Evolutionary conservation across 2,888 invertebrate species (phyloP).

Genomic region (Nyleta sp.): DNA sequence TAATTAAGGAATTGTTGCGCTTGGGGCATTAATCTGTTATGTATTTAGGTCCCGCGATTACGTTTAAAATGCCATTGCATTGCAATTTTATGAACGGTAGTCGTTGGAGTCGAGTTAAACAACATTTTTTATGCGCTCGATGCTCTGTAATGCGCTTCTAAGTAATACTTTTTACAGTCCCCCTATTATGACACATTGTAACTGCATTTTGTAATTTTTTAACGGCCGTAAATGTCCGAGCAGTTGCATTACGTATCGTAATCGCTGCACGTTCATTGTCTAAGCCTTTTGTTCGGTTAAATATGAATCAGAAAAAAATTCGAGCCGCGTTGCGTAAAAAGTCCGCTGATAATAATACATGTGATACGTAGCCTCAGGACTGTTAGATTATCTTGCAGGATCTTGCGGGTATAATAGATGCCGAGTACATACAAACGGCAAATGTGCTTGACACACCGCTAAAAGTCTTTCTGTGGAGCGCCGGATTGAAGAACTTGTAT

Average conservation of each 20-base stretch:
- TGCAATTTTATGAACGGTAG: constrained; percentile 25
- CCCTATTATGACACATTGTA: constrained; percentile 40
- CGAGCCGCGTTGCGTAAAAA: constrained; percentile 21
- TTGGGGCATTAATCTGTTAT: constrained; percentile 5
- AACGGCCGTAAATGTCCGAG: constrained; percentile 8
- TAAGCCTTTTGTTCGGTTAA: constrained; percentile 44
- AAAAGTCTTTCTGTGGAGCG: constrained; percentile 1
- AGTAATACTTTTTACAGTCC: constrained; percentile 31
- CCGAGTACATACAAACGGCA: not conserved
- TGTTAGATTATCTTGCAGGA: constrained; percentile 37
- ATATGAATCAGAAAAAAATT: constrained; percentile 26
- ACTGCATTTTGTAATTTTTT: constrained; percentile 37
- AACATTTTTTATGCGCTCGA: constrained; percentile 11
- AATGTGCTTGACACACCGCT: not conserved
- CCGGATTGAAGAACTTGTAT: not conserved
- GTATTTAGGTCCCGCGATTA: constrained; percentile 23
- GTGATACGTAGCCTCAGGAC: constrained; percentile 28
- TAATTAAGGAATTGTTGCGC: constrained; percentile 26
- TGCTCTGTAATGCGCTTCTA: constrained; percentile 20
- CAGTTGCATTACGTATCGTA: constrained; percentile 15
- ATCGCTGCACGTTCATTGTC: constrained; percentile 39
- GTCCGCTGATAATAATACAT: constrained; percentile 21
- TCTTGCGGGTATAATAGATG: constrained; percentile 8
- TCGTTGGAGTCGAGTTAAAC: not conserved
- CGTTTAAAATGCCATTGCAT: constrained; percentile 22